phyloP scores from a whole-genome alignment of 2,797 vertebrate species.

The Apogon talboti region DNA sequence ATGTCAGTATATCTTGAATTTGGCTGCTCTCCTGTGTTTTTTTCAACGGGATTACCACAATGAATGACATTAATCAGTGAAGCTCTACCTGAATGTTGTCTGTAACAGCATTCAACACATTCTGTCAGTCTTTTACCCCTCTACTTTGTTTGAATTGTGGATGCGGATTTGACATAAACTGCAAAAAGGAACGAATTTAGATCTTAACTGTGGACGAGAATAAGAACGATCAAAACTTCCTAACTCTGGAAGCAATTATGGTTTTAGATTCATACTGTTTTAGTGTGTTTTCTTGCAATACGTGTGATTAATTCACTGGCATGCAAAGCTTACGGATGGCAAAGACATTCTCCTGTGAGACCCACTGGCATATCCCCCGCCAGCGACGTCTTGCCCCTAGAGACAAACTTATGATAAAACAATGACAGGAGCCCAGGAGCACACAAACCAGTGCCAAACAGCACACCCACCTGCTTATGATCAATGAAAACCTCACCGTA shows the following conservation, averaged over 20 bases:
- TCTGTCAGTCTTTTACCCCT: constrained; percentile 9
- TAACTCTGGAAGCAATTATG: constrained; percentile 11
- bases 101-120: background rate
- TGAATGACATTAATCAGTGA: background rate
- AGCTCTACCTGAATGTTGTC: constrained; percentile 8
- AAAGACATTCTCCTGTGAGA: constrained; percentile 77
- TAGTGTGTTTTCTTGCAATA: constrained; percentile 26
- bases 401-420: constrained; percentile 80
- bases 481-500: constrained; percentile 74
- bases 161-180: background rate
- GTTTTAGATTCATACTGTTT: constrained; percentile 37
- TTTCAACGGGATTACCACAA: constrained; percentile 6
- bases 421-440: constrained; percentile 75
- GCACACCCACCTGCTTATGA: constrained; percentile 77
- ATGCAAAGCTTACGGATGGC: constrained; percentile 69
- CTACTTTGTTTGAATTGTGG: background rate
- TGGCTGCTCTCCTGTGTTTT: constrained; percentile 16
- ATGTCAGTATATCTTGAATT: constrained; percentile 10
- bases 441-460: constrained; percentile 64
- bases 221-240: constrained; percentile 28
- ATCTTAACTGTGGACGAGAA: constrained; percentile 10
- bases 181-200: constrained; percentile 1
- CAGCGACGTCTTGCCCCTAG: constrained; percentile 75
- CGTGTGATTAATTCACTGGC: constrained; percentile 63
- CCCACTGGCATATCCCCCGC: constrained; percentile 73